Base-by-base conservation (phyloP, 2,113 vertebrate species). In the Ornithorhynchus anatinus region DNA sequence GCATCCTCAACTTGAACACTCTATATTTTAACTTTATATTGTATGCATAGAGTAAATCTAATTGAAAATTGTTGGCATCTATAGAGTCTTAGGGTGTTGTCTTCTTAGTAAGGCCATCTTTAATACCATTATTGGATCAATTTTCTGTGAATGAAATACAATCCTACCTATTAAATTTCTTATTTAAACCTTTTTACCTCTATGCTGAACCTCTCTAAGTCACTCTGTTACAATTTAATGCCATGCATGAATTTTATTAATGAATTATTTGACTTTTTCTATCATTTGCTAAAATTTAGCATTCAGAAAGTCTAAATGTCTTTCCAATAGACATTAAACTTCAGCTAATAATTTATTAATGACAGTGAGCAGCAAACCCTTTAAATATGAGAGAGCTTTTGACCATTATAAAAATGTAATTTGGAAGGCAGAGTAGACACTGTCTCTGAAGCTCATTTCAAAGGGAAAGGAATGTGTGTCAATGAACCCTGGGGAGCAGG, bases 251-350 rank as follows among this genome's bases (percentile, higher is more conserved):
- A 56, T 62, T 42, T 70, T 70, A 79, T 63, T 70, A 73, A 77
- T 76, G 60, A 43, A 67, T 74, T 35, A 60, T 44, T 70, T 85
- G 60, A 67, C 42, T 76, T 82, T 74, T 57, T 63, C 48, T 79
- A 57, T 31, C 22, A 50, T 74, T 64, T 64, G 43, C 77, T 74
- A 60, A 63, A 62, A 10, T 63, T 59, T 62, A 72, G n/a, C 17
- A 63, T 72, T 19, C 16, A 59, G n/a, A n/a, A 72, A 75, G 37
- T 52, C 7, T 59, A 75, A 75, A 59, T 65, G 31, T 44, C 45
- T 66, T 62, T 27, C 43, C 38, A 73, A 33, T 40, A 64, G 56
- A 63, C 25, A 63, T 10, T 58, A 62, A 25, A 67, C 66, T 72
- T 69, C 39, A 48, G 5, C 29, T 63, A 39, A 32, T 38, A 59